phyloP scores from a whole-genome alignment of 2,113 vertebrate genomes.

The Pampusana beccarii region DNA sequence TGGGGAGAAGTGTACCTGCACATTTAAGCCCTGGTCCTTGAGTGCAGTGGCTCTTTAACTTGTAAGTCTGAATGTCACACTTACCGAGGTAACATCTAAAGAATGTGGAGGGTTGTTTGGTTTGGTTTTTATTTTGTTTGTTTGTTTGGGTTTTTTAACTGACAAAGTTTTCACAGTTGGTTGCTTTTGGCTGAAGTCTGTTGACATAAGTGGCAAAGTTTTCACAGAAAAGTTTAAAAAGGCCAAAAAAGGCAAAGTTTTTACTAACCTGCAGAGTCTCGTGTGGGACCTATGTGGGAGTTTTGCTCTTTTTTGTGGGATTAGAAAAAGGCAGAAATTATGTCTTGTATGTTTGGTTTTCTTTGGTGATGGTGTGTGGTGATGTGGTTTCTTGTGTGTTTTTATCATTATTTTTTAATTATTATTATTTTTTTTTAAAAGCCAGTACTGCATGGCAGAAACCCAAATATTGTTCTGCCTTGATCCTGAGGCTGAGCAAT shows the following conservation, averaged over 20 bases:
- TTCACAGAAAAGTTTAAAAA: background rate
- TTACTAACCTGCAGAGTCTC: background rate
- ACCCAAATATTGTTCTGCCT: background rate
- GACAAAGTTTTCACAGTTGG: background rate
- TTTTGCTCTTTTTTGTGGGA: background rate
- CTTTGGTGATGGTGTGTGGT: too few relatives aligned
- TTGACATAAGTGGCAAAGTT: background rate
- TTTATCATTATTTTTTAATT: too few relatives aligned
- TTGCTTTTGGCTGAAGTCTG: background rate
- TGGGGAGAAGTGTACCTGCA: background rate
- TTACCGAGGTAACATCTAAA: background rate
- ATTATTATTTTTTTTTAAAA: background rate
- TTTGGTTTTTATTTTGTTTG: too few relatives aligned
- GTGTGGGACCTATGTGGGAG: background rate
- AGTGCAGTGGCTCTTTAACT: background rate
- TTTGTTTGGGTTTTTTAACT: too few relatives aligned
- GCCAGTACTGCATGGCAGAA: background rate
- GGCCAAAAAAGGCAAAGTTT: background rate
- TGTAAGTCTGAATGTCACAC: background rate
- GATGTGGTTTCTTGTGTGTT: background rate
- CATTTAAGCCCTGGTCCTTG: background rate
- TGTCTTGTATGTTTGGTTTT: background rate
- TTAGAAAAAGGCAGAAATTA: background rate
- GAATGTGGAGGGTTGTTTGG: background rate
- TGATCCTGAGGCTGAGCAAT: background rate